Evolutionary conservation across 2,888 invertebrate genomes (phyloP), one percentile per base, ranked within the genome.

Genomic region (Mythimna vitellina): DNA sequence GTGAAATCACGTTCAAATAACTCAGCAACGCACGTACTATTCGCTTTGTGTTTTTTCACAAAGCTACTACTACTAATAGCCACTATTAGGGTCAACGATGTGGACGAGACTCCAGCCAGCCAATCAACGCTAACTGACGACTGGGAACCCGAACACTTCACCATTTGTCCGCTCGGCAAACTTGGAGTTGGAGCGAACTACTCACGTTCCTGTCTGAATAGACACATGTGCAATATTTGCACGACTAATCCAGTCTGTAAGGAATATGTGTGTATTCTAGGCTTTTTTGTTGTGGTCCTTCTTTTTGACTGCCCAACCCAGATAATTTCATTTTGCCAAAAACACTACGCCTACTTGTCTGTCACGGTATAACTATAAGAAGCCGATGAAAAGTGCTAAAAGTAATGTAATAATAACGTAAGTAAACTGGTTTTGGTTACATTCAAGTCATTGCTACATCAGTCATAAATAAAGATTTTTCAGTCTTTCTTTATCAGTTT

Each of bases 71-170:
- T 72, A 73, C 81, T 84, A 87, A 88, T 87, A 65, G 74, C 69
- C 67, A 78, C 83, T 85, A 89, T 89, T 88, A 86, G 68, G 89
- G 88, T 90, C 88, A 89, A 89, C 82, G 82, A 85, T 83, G 81
- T 86, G 72, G 76, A 81, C 81, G 75, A 81, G 75, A 78, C 73
- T 86, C 78, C 84, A 83, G 76, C 80, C 68, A 80, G 76, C 83
- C 83, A 89, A 89, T 90, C 88, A 85, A 87, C 86, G 85, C 67
- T 85, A 81, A 83, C 77, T 78, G 81, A 79, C 83, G 74, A 81
- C 69, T 68, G 60, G 71, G 49, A 49, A 20, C 49, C 49, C 49
- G 49, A 76, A 65, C 81, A 78, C 82, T 81, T 78, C 65, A 85
- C 65, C 68, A 75, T 78, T 83, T 78, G 75, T 51, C 72, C 77